phyloP scores from a whole-genome alignment of 2,888 invertebrate genomes.

The Pegoplata infirma region DNA sequence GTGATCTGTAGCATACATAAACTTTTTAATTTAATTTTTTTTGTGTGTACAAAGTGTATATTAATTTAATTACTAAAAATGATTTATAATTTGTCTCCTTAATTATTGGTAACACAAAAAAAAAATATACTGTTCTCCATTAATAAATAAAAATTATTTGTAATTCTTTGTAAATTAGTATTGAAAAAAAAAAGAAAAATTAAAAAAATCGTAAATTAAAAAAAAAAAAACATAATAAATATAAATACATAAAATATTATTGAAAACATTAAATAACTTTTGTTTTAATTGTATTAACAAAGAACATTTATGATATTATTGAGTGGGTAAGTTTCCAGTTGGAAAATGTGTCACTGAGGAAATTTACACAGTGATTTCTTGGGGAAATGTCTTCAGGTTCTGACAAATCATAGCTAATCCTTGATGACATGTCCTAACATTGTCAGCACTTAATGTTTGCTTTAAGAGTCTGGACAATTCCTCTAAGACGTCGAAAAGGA shows the following conservation, averaged over 20 bases:
- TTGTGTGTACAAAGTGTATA: slow-evolving; percentile 41
- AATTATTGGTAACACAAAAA: slow-evolving; percentile 11
- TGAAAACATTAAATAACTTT: slow-evolving; percentile 34
- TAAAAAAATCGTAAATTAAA: slow-evolving; percentile 10
- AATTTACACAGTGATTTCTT: too few species aligned
- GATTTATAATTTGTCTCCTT: slow-evolving; percentile 13
- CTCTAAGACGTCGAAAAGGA: too few species aligned
- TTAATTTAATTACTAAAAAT: slow-evolving; percentile 64
- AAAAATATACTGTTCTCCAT: slow-evolving; percentile 24
- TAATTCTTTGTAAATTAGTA: slow-evolving; percentile 45
- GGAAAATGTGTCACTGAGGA: too few species aligned
- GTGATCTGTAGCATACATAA: slow-evolving; percentile 78
- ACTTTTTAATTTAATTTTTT: slow-evolving; percentile 62
- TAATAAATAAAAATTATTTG: slow-evolving; percentile 44
- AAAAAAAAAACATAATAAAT: slow-evolving; percentile 27
- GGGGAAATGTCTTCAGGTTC: too few species aligned
- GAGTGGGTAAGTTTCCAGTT: too few species aligned
- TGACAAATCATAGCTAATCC: too few species aligned
- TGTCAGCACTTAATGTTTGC: too few species aligned
- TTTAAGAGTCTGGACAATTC: too few species aligned
- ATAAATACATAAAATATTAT: slow-evolving; percentile 49
- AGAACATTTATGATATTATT: too few species aligned
- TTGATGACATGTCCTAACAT: too few species aligned
- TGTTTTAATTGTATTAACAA: slow-evolving; percentile 21
- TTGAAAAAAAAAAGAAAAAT: slow-evolving; percentile 43